These are phyloP conservation scores for Enteromius fasciolatus DNA, from an alignment of 2,797 vertebrate species.

Conservation along the genomic window DNA sequence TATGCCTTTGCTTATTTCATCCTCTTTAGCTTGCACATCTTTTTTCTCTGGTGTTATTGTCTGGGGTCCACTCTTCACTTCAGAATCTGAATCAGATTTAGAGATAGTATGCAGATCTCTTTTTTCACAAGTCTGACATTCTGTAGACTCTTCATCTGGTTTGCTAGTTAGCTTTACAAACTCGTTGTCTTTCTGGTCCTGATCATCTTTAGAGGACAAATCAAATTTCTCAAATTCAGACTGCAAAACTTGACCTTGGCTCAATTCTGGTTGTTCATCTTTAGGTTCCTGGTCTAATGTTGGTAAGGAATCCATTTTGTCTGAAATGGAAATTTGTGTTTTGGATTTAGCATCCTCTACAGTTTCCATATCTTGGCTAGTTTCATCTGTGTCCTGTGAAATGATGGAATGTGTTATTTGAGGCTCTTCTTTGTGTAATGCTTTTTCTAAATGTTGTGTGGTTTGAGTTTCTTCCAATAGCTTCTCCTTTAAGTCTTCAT, in stretches of 20 bases:
- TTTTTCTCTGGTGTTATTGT: slow-evolving; percentile 46
- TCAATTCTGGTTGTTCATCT: slow-evolving; percentile 22
- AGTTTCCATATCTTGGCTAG: slow-evolving; percentile 16
- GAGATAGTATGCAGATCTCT: neutral
- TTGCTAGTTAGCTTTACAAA: slow-evolving; percentile 33
- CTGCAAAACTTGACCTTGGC: slow-evolving; percentile 1
- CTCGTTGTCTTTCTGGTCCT: slow-evolving; percentile 41
- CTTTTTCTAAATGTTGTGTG: slow-evolving; percentile 24
- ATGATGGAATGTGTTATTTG: neutral
- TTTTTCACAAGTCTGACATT: slow-evolving; percentile 15
- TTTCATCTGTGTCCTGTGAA: neutral
- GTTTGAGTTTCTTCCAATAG: slow-evolving; percentile 26
- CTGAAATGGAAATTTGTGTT: slow-evolving; percentile 31
- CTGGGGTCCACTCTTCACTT: neutral
- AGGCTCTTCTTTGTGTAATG: slow-evolving; percentile 5
- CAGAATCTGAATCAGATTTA: slow-evolving; percentile 11
- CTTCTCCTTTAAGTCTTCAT: slow-evolving; percentile 35
- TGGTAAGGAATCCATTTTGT: slow-evolving; percentile 37
- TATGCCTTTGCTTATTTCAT: slow-evolving; percentile 71
- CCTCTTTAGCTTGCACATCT: slow-evolving; percentile 18
- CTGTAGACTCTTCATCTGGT: slow-evolving; percentile 12
- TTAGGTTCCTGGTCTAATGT: slow-evolving; percentile 34
- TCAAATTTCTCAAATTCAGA: slow-evolving; percentile 35
- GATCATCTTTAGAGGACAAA: slow-evolving; percentile 8
- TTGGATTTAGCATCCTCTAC: slow-evolving; percentile 34